Percentiles rank a stretch among this genome's conserved stretches.
phyloP scores from a whole-genome alignment of 2,113 vertebrate species.

The Pelvicachromis taeniatus region DNA sequence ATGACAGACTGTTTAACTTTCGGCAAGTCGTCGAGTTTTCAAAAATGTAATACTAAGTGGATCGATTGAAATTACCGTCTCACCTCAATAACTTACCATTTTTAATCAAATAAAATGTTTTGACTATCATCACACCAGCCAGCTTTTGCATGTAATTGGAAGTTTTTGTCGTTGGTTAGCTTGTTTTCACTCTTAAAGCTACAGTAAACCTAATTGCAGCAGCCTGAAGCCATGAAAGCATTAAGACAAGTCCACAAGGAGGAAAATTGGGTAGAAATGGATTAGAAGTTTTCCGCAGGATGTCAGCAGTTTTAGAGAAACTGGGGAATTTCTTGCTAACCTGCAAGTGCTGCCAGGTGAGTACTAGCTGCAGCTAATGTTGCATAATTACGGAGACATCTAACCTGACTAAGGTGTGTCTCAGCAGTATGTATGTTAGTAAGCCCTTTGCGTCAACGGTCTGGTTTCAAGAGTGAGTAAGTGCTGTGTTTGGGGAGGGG shows the following conservation, averaged over 20 bases:
- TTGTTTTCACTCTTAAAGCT: background rate
- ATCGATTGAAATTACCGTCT: background rate
- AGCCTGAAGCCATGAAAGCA: background rate
- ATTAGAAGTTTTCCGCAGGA: background rate
- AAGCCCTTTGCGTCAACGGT: constrained; percentile 41
- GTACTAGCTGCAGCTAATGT: background rate
- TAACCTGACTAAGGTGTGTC: constrained; percentile 52
- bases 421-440: constrained; percentile 28
- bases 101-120: background rate
- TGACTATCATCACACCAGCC: background rate
- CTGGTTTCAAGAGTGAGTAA: constrained; percentile 21
- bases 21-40: background rate
- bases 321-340: background rate
- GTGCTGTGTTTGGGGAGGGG: background rate
- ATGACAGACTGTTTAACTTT: background rate
- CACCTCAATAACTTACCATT: background rate
- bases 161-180: background rate
- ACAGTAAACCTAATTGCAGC: background rate
- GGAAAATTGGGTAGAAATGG: background rate
- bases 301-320: background rate
- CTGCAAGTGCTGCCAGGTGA: background rate
- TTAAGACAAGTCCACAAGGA: background rate
- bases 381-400: constrained; percentile 42
- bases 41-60: background rate
- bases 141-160: background rate